Evolutionary conservation across 2,888 invertebrate species (phyloP).

Genomic region (Sarcophaga subvicina): DNA sequence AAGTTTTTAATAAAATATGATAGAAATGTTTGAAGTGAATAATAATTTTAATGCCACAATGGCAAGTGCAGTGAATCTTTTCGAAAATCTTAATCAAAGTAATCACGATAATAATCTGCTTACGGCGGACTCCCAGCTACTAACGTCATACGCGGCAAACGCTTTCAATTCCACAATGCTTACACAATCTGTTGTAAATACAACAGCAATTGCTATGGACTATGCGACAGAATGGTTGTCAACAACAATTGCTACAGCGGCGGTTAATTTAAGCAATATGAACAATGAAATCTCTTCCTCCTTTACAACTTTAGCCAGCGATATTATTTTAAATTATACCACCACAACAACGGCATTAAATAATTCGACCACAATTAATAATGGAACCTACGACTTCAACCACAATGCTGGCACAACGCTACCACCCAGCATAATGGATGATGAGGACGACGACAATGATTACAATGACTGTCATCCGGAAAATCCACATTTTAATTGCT

Average conservation of each 20-base stretch:
- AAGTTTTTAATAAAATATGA: slow-evolving; percentile 44
- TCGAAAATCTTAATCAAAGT: slow-evolving; percentile 46
- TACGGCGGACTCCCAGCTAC: neutral
- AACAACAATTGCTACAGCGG: slow-evolving; percentile 50
- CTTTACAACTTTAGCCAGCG: neutral
- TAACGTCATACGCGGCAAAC: neutral
- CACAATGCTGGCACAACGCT: neutral
- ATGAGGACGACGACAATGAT: neutral
- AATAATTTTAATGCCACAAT: slow-evolving; percentile 47
- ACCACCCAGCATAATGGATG: neutral
- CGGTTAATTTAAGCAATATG: slow-evolving; percentile 46
- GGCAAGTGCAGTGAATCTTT: slow-evolving; percentile 38
- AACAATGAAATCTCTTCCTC: slow-evolving; percentile 25
- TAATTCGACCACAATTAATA: neutral
- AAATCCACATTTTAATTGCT: slow-evolving; percentile 83
- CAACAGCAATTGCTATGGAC: slow-evolving; percentile 58
- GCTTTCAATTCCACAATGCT: slow-evolving; percentile 23
- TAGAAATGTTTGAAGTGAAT: slow-evolving; percentile 60
- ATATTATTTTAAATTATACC: slow-evolving; percentile 28
- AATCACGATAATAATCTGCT: slow-evolving; percentile 25
- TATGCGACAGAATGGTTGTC: slow-evolving; percentile 63
- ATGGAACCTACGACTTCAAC: slow-evolving; percentile 3
- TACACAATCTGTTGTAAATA: slow-evolving; percentile 44
- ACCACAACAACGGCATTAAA: slow-evolving; percentile 4
- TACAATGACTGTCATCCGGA: slow-evolving; percentile 80